Percentiles rank a stretch among this genome's conserved stretches.
Conservation (phyloP, 2,888 invertebrate genomes). For the Trichacis sp. region DNA sequence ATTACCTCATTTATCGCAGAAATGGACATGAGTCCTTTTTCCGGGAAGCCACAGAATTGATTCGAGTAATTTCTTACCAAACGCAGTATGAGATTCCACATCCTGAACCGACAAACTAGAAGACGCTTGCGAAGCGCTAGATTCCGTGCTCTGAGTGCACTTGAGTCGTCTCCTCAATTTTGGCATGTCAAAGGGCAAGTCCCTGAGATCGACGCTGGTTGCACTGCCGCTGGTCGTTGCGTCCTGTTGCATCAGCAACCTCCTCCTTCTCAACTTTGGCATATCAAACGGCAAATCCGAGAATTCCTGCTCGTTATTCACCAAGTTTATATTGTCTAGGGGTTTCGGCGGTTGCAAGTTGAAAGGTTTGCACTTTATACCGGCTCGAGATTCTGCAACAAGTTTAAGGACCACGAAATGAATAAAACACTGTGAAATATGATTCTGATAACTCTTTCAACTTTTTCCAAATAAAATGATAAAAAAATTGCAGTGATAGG, state of each 20-base stretch:
- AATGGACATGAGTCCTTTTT: too few relatives aligned
- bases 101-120: conserved; percentile 86
- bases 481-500: too few relatives aligned
- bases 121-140: conserved; percentile 83
- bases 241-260: conserved; percentile 76
- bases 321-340: conserved; percentile 68
- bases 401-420: too few relatives aligned
- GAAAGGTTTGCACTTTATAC: conserved; percentile 78
- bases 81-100: conserved; percentile 72
- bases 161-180: conserved; percentile 83
- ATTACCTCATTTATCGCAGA: too few relatives aligned
- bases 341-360: conserved; percentile 73
- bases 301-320: conserved; percentile 74
- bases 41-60: too few relatives aligned
- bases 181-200: conserved; percentile 93
- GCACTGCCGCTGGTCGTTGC: conserved; percentile 80
- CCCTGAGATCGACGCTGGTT: conserved; percentile 81
- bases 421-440: too few relatives aligned
- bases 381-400: conserved; percentile 80
- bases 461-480: too few relatives aligned
- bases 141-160: conserved; percentile 75
- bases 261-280: conserved; percentile 84
- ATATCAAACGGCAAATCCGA: conserved; percentile 89
- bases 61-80: conserved; percentile 69
- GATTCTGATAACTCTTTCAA: too few relatives aligned